phyloP scores from a whole-genome alignment of 2,888 invertebrate species.

The Euclidia mi region DNA sequence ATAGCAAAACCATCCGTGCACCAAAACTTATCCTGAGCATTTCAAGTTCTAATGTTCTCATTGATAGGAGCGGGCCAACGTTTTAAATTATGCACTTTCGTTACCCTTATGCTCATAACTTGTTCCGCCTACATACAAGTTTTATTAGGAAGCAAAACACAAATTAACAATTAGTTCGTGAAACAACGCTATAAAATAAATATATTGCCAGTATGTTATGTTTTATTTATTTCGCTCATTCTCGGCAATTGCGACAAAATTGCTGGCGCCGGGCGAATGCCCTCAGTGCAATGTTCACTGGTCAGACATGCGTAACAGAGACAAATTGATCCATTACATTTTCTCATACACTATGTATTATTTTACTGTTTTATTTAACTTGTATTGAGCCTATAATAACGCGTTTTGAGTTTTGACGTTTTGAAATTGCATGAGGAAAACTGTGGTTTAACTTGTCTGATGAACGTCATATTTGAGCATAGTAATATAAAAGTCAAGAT shows the following conservation, averaged over 20 bases:
- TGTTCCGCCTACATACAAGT: too few species aligned
- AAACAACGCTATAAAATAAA: slow-evolving; percentile 22
- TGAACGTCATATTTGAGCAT: too few species aligned
- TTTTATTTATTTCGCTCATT: slow-evolving; percentile 47
- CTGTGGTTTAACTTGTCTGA: too few species aligned
- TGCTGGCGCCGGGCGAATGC: slow-evolving; percentile 25
- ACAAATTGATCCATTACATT: slow-evolving; percentile 35
- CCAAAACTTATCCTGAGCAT: too few species aligned
- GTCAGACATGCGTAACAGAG: too few species aligned
- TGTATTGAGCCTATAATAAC: slow-evolving; percentile 12
- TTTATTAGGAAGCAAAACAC: background rate
- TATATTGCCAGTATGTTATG: slow-evolving; percentile 30
- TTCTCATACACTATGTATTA: slow-evolving; percentile 13
- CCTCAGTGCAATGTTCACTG: slow-evolving; percentile 19
- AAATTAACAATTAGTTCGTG: background rate
- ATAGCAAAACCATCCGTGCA: too few species aligned
- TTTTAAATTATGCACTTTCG: too few species aligned
- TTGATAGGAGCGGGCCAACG: too few species aligned
- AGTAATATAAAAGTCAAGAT: too few species aligned
- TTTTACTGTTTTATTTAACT: slow-evolving; percentile 7
- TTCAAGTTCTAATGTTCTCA: too few species aligned
- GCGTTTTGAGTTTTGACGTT: background rate
- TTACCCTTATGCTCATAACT: too few species aligned
- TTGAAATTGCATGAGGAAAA: background rate
- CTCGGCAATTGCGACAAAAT: slow-evolving; percentile 34